Evolutionary conservation across 2,113 vertebrate species (phyloP).

Genomic region (Nannospalax galili): DNA sequence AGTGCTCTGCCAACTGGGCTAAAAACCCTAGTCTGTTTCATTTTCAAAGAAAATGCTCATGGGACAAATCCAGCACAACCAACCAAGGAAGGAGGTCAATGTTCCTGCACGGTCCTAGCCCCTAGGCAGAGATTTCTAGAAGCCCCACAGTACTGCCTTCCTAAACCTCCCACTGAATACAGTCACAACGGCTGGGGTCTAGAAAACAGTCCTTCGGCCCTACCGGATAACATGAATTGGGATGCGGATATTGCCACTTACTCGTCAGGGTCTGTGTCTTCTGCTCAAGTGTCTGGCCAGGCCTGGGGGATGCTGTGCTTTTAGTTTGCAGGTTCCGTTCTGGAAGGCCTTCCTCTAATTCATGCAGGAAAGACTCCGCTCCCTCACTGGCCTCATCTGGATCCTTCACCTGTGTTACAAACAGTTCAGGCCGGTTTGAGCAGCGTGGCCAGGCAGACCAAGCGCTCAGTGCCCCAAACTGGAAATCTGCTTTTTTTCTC

Average conservation of each 20-base stretch:
- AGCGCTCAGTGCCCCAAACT: conserved; percentile 62
- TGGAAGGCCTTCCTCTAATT: conserved; percentile 82
- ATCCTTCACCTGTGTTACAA: conserved; percentile 72
- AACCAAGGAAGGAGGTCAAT: background rate
- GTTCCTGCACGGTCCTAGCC: background rate
- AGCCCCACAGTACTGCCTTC: background rate
- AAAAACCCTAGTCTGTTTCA: background rate
- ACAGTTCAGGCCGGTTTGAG: conserved; percentile 43
- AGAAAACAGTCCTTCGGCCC: background rate
- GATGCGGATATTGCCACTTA: conserved; percentile 80
- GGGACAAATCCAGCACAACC: background rate
- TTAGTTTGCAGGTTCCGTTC: conserved; percentile 74
- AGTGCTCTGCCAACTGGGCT: background rate
- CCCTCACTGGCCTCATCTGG: conserved; percentile 49
- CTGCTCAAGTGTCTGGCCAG: conserved; percentile 73
- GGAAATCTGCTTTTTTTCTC: conserved; percentile 82
- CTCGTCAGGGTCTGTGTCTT: conserved; percentile 79
- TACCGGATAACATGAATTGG: background rate
- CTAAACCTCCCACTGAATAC: background rate
- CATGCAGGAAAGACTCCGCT: conserved; percentile 61
- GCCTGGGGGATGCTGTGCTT: conserved; percentile 66
- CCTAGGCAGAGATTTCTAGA: background rate
- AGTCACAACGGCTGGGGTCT: background rate
- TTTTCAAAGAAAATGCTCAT: conserved; percentile 11
- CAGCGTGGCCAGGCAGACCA: background rate